Evolutionary conservation across 1,140 invertebrate species (phyloP).

Genomic region (Drosophila ironensis): DNA sequence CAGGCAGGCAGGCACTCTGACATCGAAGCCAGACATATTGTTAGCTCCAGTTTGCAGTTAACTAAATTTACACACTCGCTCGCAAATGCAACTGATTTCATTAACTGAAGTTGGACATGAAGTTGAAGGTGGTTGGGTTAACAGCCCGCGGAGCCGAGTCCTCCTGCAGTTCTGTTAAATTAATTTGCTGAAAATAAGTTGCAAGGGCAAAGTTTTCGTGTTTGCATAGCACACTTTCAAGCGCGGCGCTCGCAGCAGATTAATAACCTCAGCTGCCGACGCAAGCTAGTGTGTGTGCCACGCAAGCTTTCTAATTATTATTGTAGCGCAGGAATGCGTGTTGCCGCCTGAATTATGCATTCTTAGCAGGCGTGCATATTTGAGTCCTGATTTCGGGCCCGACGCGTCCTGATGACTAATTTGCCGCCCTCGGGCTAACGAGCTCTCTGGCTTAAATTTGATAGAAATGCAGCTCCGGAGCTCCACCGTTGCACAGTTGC

Average conservation of each 20-base stretch:
- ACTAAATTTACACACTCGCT: constrained; percentile 66
- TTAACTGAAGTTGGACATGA: constrained; percentile 68
- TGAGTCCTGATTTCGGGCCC: constrained; percentile 24
- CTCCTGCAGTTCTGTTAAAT: constrained; percentile 45
- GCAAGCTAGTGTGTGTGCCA: not conserved
- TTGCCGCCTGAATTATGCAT: constrained; percentile 52
- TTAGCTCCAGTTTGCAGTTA: constrained; percentile 66
- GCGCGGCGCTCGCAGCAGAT: constrained; percentile 36
- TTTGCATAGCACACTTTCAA: constrained; percentile 37
- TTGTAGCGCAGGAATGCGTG: constrained; percentile 46
- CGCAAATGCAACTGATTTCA: constrained; percentile 71
- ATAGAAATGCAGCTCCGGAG: constrained; percentile 28
- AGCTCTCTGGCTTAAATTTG: constrained; percentile 17
- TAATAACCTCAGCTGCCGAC: constrained; percentile 52
- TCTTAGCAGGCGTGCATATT: constrained; percentile 2
- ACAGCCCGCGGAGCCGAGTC: constrained; percentile 15
- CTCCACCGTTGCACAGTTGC: too few species aligned
- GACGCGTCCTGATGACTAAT: constrained; percentile 54
- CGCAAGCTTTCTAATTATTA: constrained; percentile 45
- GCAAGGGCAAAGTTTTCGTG: constrained; percentile 56
- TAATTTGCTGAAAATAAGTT: constrained; percentile 81
- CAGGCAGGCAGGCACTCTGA: not conserved
- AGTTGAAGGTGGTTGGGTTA: constrained; percentile 68
- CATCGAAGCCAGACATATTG: constrained; percentile 63
- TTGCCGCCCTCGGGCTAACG: constrained; percentile 28